A percentile compares a stretch with the other conserved stretches of the same genome.
Conservation (phyloP, 2,113 vertebrate species). For the Entelurus aequoreus region DNA sequence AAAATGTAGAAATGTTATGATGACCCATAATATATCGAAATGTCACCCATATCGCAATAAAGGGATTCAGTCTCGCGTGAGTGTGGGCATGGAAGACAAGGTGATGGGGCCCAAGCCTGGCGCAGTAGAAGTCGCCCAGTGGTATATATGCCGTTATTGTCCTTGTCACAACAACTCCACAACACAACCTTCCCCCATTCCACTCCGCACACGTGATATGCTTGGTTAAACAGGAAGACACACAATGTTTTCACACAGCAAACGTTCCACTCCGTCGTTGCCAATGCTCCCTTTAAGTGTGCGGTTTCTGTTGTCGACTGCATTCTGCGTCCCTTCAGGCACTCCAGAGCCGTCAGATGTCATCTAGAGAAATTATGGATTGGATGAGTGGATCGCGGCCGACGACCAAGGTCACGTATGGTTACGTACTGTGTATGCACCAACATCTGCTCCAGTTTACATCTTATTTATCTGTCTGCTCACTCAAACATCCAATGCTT, state of each 20-base stretch:
- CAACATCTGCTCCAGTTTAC: not conserved
- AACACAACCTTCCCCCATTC: slow-evolving; percentile 16
- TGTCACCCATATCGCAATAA: no score
- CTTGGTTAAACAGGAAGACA: slow-evolving; percentile 18
- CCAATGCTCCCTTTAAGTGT: slow-evolving; percentile 15
- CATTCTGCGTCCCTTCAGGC: slow-evolving; percentile 15
- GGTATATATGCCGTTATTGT: slow-evolving; percentile 18
- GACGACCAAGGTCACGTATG: slow-evolving; percentile 18
- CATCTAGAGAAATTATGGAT: slow-evolving; percentile 17
- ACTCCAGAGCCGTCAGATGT: slow-evolving; percentile 17
- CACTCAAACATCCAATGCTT: no score
- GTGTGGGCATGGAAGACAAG: no score
- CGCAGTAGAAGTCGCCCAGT: not conserved
- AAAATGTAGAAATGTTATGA: no score
- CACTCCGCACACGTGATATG: slow-evolving; percentile 3
- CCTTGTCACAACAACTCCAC: slow-evolving; percentile 37
- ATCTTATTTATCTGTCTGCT: not conserved
- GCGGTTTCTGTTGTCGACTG: slow-evolving; percentile 12
- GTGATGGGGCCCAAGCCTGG: no score
- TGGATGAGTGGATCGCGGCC: slow-evolving; percentile 14
- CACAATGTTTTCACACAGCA: slow-evolving; percentile 14
- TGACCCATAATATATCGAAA: no score
- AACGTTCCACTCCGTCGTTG: slow-evolving; percentile 9
- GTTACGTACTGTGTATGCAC: not conserved
- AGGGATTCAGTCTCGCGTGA: no score